phyloP scores from a whole-genome alignment of 2,888 invertebrate species.

The Priocnemis perturbator region DNA sequence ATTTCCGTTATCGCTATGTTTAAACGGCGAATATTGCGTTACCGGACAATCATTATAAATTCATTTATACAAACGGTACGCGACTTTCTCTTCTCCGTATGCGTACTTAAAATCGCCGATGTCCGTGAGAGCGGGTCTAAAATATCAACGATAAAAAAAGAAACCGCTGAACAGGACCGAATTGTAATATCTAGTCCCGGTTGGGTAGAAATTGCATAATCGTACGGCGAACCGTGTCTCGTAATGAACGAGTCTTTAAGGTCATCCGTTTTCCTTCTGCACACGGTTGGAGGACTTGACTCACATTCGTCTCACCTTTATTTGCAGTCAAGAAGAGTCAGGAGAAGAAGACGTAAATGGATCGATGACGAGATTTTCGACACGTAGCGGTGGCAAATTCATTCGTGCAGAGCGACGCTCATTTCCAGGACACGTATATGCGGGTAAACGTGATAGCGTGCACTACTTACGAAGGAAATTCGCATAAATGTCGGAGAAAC shows the following conservation, averaged over 20 bases:
- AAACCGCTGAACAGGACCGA: background rate
- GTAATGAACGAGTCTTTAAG: background rate
- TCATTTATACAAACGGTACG: background rate
- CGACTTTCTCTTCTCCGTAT: conserved; percentile 16
- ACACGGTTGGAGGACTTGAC: too few species aligned
- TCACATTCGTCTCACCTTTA: background rate
- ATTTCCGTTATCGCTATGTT: background rate
- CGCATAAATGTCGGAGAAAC: background rate
- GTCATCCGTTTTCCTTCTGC: background rate
- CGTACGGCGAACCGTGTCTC: too few species aligned
- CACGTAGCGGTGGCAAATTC: background rate
- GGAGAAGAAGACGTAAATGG: conserved; percentile 50
- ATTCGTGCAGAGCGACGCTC: too few species aligned
- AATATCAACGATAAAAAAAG: too few species aligned
- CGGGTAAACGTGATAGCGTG: background rate
- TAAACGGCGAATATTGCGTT: background rate
- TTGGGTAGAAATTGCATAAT: too few species aligned
- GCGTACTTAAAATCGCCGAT: background rate
- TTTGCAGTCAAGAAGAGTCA: conserved; percentile 57
- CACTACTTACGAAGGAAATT: background rate
- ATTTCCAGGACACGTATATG: too few species aligned
- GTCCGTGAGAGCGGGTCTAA: background rate
- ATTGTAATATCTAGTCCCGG: conserved; percentile 4
- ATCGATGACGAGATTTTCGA: background rate
- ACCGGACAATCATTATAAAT: conserved; percentile 24